These are phyloP conservation scores for Caenorhabditis wallacei DNA, from an alignment of 2,888 invertebrate species.

Conservation along the genomic window DNA sequence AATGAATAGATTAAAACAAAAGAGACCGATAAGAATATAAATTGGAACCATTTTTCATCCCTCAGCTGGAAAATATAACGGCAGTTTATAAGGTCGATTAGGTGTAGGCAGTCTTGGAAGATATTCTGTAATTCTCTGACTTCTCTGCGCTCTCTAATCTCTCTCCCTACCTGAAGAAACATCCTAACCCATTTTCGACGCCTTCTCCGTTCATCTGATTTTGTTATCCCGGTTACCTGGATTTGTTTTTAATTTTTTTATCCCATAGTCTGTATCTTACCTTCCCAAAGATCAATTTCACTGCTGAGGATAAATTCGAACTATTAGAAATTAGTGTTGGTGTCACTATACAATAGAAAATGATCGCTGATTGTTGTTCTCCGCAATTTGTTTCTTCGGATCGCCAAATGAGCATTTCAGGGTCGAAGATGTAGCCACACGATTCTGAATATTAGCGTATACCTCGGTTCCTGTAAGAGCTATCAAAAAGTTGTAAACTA, in stretches of 20 bases:
- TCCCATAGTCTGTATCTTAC: neutral
- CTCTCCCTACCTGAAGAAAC: slow-evolving; percentile 40
- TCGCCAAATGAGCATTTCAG: slow-evolving; percentile 26
- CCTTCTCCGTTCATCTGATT: slow-evolving; percentile 24
- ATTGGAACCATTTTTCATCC: slow-evolving; percentile 45
- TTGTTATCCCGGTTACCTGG: slow-evolving; percentile 25
- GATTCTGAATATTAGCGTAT: slow-evolving; percentile 34
- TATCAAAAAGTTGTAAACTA: too few species aligned
- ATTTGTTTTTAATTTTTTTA: neutral
- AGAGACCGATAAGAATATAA: slow-evolving; percentile 33
- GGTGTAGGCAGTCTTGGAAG: slow-evolving; percentile 46
- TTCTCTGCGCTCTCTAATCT: too few species aligned
- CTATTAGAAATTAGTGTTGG: slow-evolving; percentile 31
- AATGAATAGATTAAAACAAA: slow-evolving; percentile 43
- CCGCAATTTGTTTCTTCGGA: slow-evolving; percentile 22
- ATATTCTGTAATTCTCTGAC: slow-evolving; percentile 46
- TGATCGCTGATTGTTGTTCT: slow-evolving; percentile 18
- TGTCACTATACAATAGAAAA: slow-evolving; percentile 28
- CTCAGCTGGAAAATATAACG: slow-evolving; percentile 26
- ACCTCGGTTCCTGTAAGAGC: too few species aligned
- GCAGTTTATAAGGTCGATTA: slow-evolving; percentile 40
- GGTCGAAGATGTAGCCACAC: slow-evolving; percentile 44
- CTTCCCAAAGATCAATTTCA: slow-evolving; percentile 37
- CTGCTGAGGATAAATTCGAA: slow-evolving; percentile 27
- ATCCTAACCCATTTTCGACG: slow-evolving; percentile 30